Evolutionary conservation across 2,797 vertebrate genomes (phyloP).

Genomic region (Epinephelus coioides): DNA sequence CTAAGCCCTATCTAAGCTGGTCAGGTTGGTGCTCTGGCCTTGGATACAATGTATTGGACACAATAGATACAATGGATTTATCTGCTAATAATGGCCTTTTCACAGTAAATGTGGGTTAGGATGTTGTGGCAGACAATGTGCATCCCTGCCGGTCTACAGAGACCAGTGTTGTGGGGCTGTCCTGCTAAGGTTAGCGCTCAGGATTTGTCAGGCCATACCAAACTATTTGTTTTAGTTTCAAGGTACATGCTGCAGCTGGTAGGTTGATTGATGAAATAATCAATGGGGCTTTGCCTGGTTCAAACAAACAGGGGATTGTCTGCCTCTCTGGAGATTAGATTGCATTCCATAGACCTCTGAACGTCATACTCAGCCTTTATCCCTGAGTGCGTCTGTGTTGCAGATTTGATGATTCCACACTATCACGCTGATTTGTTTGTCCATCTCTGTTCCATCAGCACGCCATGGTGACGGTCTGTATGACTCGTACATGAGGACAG

Average conservation of each 20-base stretch:
- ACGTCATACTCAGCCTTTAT: constrained; percentile 21
- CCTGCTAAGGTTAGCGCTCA: constrained; percentile 24
- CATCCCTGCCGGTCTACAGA: constrained; percentile 1
- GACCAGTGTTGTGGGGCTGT: not conserved
- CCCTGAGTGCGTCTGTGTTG: not conserved
- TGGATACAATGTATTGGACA: constrained; percentile 61
- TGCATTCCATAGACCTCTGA: not conserved
- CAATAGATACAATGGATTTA: constrained; percentile 55
- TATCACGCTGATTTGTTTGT: constrained; percentile 31
- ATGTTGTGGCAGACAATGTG: constrained; percentile 32
- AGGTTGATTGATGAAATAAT: constrained; percentile 54
- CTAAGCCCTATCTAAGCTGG: constrained; percentile 82
- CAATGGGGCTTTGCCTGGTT: constrained; percentile 45
- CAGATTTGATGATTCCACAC: constrained; percentile 23
- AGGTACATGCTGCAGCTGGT: not conserved
- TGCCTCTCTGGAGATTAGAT: constrained; percentile 46
- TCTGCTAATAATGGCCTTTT: constrained; percentile 61
- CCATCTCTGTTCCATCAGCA: constrained; percentile 74
- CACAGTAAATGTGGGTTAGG: constrained; percentile 39
- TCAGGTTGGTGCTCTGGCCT: constrained; percentile 63
- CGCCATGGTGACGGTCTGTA: constrained; percentile 94
- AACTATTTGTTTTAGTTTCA: constrained; percentile 29
- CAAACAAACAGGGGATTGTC: constrained; percentile 14
- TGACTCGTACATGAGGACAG: constrained; percentile 97
- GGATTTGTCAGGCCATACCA: constrained; percentile 4